Base-by-base conservation (phyloP, 2,888 invertebrate genomes). In the Amphipoea oculea region DNA sequence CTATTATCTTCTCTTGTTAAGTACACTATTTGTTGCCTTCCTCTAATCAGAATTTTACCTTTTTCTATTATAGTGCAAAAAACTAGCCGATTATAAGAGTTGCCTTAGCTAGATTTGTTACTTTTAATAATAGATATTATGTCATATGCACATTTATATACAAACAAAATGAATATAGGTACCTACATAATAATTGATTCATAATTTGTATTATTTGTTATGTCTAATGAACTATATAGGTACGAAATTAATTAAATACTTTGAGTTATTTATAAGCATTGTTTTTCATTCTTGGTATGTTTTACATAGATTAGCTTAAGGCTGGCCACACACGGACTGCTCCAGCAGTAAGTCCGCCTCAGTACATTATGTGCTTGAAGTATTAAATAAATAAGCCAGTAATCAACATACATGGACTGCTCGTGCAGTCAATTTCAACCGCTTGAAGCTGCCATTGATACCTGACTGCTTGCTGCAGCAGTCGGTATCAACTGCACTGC, bases 31-130 rank as follows among this genome's bases (percentile, higher is more conserved):
- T 40, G 17, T 62, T 72, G 2, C n/a, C 20, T 42, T 72, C n/a
- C 12, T 48, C 4, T 29, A 54, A 73, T 54, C 60, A 62, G 6
- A 66, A 60, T 60, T 12, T 29, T 1, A 17, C 14, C 1, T n/a
- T 36, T 40, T 17, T 60, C 29, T 79, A 51, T 20, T 14, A 36
- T 54, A 36, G 4, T 45, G 45, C 45, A 45, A 17, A 70, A 48
- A 79, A 40, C 12, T 79, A 73, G 45, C 67, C 14, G 42, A 73
- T 74, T 60, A 62, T 54, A 62, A 70, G 20, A 66, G 81, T 75
- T 81, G 81, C 81, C 81, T 75, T 80, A 80, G 60, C 73, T 81
- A 81, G 57, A 48, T 42, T 42, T 63, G 51, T 81, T 51, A 81
- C 63, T 36, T 70, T 54, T 40, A 70, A 17, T 54, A 40, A 40